phyloP scores from a whole-genome alignment of 2,797 vertebrate genomes.

The Lerista edwardsae region DNA sequence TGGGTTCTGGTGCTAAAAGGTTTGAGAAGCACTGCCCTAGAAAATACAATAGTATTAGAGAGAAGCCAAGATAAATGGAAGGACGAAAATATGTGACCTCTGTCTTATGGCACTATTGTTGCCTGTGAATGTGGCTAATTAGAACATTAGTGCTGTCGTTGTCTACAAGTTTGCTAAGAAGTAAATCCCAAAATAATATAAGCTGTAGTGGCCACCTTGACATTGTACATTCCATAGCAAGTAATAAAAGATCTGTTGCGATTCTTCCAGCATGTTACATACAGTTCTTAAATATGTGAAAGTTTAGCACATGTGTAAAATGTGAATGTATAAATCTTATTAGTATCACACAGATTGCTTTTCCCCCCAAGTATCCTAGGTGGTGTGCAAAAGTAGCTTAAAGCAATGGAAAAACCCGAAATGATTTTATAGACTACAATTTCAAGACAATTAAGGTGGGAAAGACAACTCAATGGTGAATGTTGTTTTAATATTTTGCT shows the following conservation, averaged over 20 bases:
- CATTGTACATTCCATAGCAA: background rate
- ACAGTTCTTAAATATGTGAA: background rate
- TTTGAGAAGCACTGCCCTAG: too few relatives aligned
- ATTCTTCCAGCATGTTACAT: background rate
- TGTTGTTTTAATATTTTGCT: background rate
- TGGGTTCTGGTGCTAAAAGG: too few relatives aligned
- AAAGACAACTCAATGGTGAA: background rate
- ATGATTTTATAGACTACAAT: background rate
- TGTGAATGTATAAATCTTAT: too few relatives aligned
- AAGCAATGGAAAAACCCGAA: background rate
- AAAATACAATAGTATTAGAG: background rate
- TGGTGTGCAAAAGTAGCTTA: too few relatives aligned
- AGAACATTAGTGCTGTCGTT: constrained; percentile 50
- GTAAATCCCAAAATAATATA: background rate
- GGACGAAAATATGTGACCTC: background rate
- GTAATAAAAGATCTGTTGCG: background rate
- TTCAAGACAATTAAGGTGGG: background rate
- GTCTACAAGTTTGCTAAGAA: background rate
- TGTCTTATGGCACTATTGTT: constrained; percentile 39
- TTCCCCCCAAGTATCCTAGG: background rate
- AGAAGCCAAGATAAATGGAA: background rate
- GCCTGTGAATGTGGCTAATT: constrained; percentile 41
- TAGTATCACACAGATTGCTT: too few relatives aligned
- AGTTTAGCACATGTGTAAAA: too few relatives aligned
- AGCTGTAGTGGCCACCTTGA: background rate